Evolutionary conservation across 2,113 vertebrate genomes (phyloP), one percentile per base, ranked within the genome.

Genomic region (Centropus bengalensis): DNA sequence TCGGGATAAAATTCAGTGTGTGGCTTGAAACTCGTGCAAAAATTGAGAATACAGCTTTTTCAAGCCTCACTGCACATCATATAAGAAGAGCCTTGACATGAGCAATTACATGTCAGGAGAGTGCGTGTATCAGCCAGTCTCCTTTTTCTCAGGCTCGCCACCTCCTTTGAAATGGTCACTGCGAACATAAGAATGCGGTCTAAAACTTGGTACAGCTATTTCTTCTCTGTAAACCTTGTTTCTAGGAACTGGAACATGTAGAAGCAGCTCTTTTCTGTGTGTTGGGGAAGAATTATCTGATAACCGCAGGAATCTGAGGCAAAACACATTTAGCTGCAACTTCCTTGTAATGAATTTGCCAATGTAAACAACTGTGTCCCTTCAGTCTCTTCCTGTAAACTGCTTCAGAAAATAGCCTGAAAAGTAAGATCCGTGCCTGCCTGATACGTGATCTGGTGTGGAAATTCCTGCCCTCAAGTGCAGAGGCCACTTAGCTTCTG

Each of bases 311-410:
- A 93, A 75, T 78, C 54, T 21, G 33, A 91, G 55, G 64, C 80
- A 62, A 59, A 94, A 47, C 38, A 56, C 84, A 19, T 38, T 62
- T 2, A 77, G 69, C 86, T 93, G 76, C 80, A 83, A 22, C 80
- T 93, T 95, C 91, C 88, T 81, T 47, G 47, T 81, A 4, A 8
- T 74, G 66, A 47, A 27, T 74, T 81, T 94, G 82, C 91, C 91
- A 92, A 0, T 10, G 40, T 86, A 93, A 94, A 91, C 89, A 93
- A 13, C 71, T 1, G 1, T 5, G 32, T 66, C 60, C 62, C 36
- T 0, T 45, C 22, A 79, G 30, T 14, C 78, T 76, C 54, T 93
- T 95, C 94, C 89, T 94, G 75, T 69, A 77, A 95, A 77, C 42
- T 74, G 33, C 12, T 69, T 45, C 51, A 82, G 60, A 83, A 95